Conservation (phyloP, 2,888 invertebrate genomes). For the Linnaemya vulpina region DNA sequence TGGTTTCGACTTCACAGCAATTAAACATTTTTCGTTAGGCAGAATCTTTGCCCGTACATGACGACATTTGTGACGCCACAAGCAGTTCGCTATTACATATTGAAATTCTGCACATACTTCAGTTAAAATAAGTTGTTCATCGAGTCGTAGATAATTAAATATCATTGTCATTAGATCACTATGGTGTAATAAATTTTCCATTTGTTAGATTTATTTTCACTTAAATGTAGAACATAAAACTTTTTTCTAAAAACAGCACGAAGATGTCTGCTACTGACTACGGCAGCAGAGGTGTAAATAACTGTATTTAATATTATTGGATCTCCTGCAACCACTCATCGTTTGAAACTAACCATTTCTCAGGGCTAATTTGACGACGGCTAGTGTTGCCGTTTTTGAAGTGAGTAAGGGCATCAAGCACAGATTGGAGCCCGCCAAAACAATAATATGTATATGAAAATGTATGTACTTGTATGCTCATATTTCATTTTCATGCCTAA, state of each 20-base stretch:
- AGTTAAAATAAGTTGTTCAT: constrained; percentile 36
- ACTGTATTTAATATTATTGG: constrained; percentile 7
- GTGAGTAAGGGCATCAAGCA: no score
- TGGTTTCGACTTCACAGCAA: constrained; percentile 3
- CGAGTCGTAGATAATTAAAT: constrained; percentile 29
- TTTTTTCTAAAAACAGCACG: constrained; percentile 5
- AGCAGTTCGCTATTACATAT: constrained; percentile 31
- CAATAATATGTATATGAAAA: no score
- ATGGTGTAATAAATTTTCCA: constrained; percentile 24
- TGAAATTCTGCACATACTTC: constrained; percentile 33
- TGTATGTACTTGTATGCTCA: no score
- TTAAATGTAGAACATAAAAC: constrained; percentile 1
- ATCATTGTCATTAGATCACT: constrained; percentile 43
- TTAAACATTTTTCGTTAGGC: constrained; percentile 9
- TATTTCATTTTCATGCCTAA: no score
- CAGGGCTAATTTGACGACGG: no score
- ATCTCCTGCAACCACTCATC: no score
- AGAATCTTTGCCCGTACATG: constrained; percentile 33
- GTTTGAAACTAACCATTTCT: no score
- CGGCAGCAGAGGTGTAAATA: neutral
- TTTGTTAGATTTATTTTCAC: neutral
- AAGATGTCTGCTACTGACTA: neutral
- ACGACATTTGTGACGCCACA: constrained; percentile 50
- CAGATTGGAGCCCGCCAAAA: no score
- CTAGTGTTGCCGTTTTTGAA: no score